Base-by-base conservation (phyloP, 2,113 vertebrate species). In the Trinectes maculatus region DNA sequence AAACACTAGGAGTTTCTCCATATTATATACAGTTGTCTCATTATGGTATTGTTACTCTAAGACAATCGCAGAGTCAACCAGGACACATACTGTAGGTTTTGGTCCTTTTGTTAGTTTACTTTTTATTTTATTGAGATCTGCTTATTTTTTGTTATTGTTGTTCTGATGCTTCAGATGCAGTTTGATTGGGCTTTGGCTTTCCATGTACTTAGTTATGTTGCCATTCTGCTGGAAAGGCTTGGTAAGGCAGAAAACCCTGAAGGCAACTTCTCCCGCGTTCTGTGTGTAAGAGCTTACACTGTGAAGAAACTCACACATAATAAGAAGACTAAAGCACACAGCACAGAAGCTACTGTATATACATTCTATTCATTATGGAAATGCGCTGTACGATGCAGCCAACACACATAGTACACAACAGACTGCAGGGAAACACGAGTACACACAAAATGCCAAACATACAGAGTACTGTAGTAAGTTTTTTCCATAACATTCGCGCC, bases 11-110 rank as follows among this genome's bases (percentile, higher is more conserved):
- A 43, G 62, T 64, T 34, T 28, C 19, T 48, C 28, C 40, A 22
- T 55, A 5, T 61, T 51, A 53, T 57, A 75, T 51, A 31, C 51
- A 55, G 48, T 67, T 22, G 8, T 62, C 22, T 25, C 52, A 62
- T 68, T 75, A 71, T 56, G 43, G 33, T 29, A 46, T 15, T 2
- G 34, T 58, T 62, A 36, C 24, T 56, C 26, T 31, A 39, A n/a
- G n/a, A n/a, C n/a, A n/a, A n/a, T n/a, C n/a, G n/a, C n/a, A n/a
- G n/a, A n/a, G n/a, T n/a, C n/a, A n/a, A n/a, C n/a, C n/a, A n/a
- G n/a, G n/a, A n/a, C n/a, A n/a, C n/a, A n/a, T n/a, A n/a, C n/a
- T n/a, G n/a, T n/a, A n/a, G n/a, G n/a, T n/a, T n/a, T n/a, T n/a
- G n/a, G n/a, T n/a, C n/a, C n/a, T n/a, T n/a, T n/a, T n/a, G n/a